Evolutionary conservation across 2,888 invertebrate genomes (phyloP).

Genomic region (Volucella bombylans): DNA sequence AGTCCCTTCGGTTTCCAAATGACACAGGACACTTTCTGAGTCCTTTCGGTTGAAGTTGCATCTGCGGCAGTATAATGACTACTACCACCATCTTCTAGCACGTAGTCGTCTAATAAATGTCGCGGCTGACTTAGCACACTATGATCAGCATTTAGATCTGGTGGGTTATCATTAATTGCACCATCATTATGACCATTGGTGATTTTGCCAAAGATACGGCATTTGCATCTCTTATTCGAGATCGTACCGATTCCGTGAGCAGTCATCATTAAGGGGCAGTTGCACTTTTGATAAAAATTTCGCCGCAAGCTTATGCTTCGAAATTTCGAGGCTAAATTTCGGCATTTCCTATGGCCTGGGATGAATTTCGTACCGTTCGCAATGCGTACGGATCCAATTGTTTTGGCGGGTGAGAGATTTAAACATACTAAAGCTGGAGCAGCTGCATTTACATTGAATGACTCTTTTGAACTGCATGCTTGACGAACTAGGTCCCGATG

Average conservation of each 20-base stretch:
- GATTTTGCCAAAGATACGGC: constrained; percentile 86
- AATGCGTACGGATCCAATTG: too few species aligned
- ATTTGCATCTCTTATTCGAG: constrained; percentile 82
- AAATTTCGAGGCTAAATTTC: too few species aligned
- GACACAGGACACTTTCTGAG: constrained; percentile 80
- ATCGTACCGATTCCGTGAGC: constrained; percentile 84
- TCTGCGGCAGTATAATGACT: constrained; percentile 75
- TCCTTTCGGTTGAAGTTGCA: constrained; percentile 80
- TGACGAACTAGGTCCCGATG: too few species aligned
- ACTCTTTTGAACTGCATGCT: too few species aligned
- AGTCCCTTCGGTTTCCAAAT: constrained; percentile 74
- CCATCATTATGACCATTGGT: constrained; percentile 76
- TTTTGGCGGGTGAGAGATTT: too few species aligned
- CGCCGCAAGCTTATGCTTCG: constrained; percentile 94
- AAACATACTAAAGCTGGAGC: too few species aligned
- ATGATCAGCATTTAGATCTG: too few species aligned
- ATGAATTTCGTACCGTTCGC: too few species aligned
- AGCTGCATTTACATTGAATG: too few species aligned
- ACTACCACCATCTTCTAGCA: constrained; percentile 85
- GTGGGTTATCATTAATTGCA: constrained; percentile 46
- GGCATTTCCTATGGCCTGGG: too few species aligned
- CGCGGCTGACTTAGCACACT: too few species aligned
- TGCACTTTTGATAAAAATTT: constrained; percentile 91
- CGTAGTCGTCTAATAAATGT: too few species aligned
- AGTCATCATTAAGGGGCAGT: constrained; percentile 83